Base-by-base conservation (phyloP, 92 coral and sea anemone genomes). In the Paragorgia papillata region DNA sequence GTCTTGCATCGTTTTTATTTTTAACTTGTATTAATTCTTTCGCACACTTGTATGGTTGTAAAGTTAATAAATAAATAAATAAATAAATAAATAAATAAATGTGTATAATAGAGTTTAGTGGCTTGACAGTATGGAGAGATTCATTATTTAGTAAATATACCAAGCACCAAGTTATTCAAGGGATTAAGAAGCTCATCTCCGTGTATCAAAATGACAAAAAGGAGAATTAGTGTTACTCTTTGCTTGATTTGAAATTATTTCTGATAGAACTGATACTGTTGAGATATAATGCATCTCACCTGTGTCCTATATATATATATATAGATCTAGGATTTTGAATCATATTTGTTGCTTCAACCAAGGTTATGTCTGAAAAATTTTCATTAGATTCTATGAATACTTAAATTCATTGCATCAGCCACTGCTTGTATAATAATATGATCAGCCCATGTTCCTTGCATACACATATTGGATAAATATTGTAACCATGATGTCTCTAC, bases 241-340 rank as follows among this genome's bases (percentile, higher is more conserved):
- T 76, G 83, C 74, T 62, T 83, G 60, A 53, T 53, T 53, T 57
- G 21, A 57, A 57, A 3, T 57, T 24, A 1, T 21, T 24, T 57
- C 27, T 9, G 27, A 10, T 57, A 9, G 2, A 57, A 17, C n/a
- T 53, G 59, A 22, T 18, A 53, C 27, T 5, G 88, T 87, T 74
- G 91, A 87, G 19, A 87, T 82, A 83, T 83, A 87, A 67, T 87
- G 90, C 58, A 48, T 64, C 83, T 87, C 82, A 60, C 76, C 88
- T 50, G 80, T 65, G 56, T 87, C 83, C 26, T 83, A 88, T 79
- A 83, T 68, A 62, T 79, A 83, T 68, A 62, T 73, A 83, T 44
- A 79, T 40, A 62, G 82, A 73, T 54, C 84, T 74, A 51, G 75
- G 51, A 73, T 83, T 57, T 31, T 69, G 49, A 41, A 57, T 55